Evolutionary conservation across 2,888 invertebrate genomes (phyloP).

Genomic region (Spodoptera picta): DNA sequence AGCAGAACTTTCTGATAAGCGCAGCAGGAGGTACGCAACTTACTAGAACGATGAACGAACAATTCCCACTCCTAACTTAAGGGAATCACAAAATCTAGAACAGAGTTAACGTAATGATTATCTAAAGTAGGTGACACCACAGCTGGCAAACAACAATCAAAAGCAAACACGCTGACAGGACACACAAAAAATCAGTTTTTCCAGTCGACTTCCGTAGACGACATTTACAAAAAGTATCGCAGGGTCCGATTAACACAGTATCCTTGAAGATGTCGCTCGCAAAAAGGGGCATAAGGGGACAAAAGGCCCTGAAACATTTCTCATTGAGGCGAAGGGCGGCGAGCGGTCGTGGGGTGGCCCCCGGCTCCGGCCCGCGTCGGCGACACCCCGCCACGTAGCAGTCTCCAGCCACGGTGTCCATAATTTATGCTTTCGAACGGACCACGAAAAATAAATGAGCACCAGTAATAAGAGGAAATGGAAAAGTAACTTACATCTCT

Average conservation of each 20-base stretch:
- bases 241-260: conserved; percentile 86
- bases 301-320: conserved; percentile 85
- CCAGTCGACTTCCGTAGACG: conserved; percentile 68
- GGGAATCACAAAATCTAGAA: conserved; percentile 34
- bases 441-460: conserved; percentile 86
- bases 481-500: conserved; percentile 69
- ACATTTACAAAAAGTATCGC: conserved; percentile 78
- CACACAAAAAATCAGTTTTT: conserved; percentile 67
- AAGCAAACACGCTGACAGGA: conserved; percentile 58
- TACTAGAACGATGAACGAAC: conserved; percentile 30
- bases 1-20: conserved; percentile 20
- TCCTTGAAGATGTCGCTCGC: conserved; percentile 86
- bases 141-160: conserved; percentile 63
- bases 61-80: conserved; percentile 18
- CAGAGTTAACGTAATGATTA: conserved; percentile 35
- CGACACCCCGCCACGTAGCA: conserved; percentile 71
- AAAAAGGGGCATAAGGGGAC: conserved; percentile 84
- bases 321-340: conserved; percentile 75
- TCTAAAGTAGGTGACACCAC: conserved; percentile 42
- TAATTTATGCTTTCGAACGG: conserved; percentile 85
- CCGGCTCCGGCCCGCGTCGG: conserved; percentile 26
- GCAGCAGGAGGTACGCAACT: conserved; percentile 8
- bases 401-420: conserved; percentile 81
- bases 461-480: conserved; percentile 75
- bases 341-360: conserved; percentile 56